Evolutionary conservation across 2,888 invertebrate genomes (phyloP).

Genomic region (Sialis fuliginosa): DNA sequence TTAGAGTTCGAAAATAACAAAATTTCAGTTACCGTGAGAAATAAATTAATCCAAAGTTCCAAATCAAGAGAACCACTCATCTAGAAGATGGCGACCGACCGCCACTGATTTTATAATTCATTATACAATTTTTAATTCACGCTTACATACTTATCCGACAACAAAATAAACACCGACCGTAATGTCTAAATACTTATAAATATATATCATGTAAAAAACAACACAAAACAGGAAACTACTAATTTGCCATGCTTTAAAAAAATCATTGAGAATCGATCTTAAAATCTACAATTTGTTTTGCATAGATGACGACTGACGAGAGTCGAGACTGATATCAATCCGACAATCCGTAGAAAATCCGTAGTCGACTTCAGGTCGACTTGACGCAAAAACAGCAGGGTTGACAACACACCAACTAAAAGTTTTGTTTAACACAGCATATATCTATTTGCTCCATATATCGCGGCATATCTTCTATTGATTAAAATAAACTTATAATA

Average conservation of each 20-base stretch:
- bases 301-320: constrained; percentile 10
- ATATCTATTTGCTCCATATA: too few species aligned
- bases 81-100: constrained; percentile 39
- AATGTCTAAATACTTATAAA: constrained; percentile 4
- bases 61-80: constrained; percentile 26
- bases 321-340: constrained; percentile 6
- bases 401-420: too few species aligned
- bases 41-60: constrained; percentile 15
- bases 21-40: constrained; percentile 9
- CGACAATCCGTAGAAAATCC: neutral
- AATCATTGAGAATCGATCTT: constrained; percentile 5
- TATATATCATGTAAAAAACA: neutral
- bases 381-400: too few species aligned
- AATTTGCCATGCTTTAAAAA: constrained; percentile 7
- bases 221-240: neutral
- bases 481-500: too few species aligned
- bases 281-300: constrained; percentile 12
- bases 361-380: too few species aligned
- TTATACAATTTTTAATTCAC: constrained; percentile 24
- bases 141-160: constrained; percentile 20
- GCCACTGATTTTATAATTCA: constrained; percentile 25
- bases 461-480: too few species aligned
- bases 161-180: constrained; percentile 2
- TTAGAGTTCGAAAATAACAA: constrained; percentile 5
- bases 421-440: too few species aligned